Percentiles rank a stretch among this genome's conserved stretches.
Evolutionary conservation across 1,140 invertebrate genomes (phyloP).

Genomic region (Nautilus pompilius): DNA sequence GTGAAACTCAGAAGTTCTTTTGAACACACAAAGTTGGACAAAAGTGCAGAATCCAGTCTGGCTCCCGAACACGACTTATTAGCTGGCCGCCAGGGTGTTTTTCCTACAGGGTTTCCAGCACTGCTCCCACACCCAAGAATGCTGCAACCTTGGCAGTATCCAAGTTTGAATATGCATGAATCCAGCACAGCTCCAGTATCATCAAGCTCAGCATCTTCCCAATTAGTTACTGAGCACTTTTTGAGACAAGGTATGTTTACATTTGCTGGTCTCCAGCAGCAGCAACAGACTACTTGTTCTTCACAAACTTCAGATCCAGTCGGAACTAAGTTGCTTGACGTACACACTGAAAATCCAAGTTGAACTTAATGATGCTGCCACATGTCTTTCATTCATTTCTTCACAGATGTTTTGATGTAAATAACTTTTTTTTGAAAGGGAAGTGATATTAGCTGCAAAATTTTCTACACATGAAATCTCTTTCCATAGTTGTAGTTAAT

Average conservation of each 20-base stretch:
- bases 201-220: not conserved
- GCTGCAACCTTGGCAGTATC: not conserved
- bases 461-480: no score
- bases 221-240: not conserved
- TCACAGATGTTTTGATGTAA: slow-evolving; percentile 3
- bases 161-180: not conserved
- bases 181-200: no score
- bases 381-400: slow-evolving; percentile 1
- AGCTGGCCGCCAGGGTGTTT: no score
- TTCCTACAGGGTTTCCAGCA: no score
- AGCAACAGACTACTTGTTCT: not conserved
- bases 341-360: slow-evolving; percentile 4
- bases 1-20: not conserved
- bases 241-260: not conserved
- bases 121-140: not conserved
- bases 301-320: not conserved
- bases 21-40: not conserved
- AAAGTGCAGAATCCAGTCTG: not conserved
- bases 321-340: not conserved
- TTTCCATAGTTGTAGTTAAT: no score
- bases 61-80: not conserved
- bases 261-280: not conserved
- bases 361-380: not conserved
- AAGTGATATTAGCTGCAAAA: no score
- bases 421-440: no score